A percentile compares a stretch with the other conserved stretches of the same genome.
phyloP scores from a whole-genome alignment of 2,113 vertebrate genomes.

The Phyllostomus hastatus region DNA sequence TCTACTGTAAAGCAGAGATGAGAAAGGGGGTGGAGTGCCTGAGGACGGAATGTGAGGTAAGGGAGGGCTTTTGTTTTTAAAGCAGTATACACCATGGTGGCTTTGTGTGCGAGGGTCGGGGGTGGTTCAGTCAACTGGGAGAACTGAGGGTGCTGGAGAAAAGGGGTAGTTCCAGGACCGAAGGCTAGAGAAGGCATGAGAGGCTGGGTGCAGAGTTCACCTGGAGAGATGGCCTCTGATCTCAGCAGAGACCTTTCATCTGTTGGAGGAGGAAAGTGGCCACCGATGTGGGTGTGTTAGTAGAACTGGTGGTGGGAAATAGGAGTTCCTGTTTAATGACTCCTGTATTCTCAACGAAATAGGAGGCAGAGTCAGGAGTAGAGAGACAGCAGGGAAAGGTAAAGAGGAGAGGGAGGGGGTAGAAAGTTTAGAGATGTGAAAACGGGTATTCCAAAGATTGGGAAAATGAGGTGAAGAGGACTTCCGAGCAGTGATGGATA shows the following conservation, averaged over 20 bases:
- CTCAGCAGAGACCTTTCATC: background rate
- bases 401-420: background rate
- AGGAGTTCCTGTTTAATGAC: background rate
- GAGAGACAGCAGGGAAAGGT: background rate
- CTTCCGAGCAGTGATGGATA: background rate
- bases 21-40: background rate
- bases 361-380: background rate
- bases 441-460: background rate
- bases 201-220: background rate
- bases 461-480: background rate
- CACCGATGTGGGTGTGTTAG: background rate
- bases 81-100: background rate
- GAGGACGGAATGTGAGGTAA: background rate
- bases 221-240: background rate
- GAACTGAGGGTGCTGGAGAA: background rate
- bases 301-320: background rate
- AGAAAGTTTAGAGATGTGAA: constrained; percentile 2
- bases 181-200: background rate
- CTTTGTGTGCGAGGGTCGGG: background rate
- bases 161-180: background rate
- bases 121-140: background rate
- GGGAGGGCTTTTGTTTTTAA: background rate
- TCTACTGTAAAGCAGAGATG: background rate
- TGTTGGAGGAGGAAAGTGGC: background rate
- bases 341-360: background rate